phyloP scores from a whole-genome alignment of 2,888 invertebrate genomes.

The Prosopocoilus inquinatus region DNA sequence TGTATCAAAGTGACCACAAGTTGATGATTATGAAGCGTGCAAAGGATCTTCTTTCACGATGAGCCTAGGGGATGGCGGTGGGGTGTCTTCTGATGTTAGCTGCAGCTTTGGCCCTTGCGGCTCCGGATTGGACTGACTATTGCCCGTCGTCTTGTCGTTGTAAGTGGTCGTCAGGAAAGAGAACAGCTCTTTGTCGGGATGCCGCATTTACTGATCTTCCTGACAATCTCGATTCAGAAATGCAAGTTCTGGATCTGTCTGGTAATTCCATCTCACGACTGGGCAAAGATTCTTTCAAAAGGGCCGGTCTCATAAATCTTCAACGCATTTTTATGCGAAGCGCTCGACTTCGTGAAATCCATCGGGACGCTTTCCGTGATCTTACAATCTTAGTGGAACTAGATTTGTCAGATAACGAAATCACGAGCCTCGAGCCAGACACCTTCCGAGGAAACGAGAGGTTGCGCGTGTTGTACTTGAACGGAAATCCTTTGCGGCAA shows the following conservation, averaged over 20 bases:
- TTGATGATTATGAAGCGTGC: constrained; percentile 25
- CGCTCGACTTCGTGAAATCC: constrained; percentile 72
- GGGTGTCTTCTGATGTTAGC: constrained; percentile 45
- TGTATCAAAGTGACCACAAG: constrained; percentile 6
- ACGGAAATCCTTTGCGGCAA: constrained; percentile 76
- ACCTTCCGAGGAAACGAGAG: constrained; percentile 85
- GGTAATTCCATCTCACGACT: constrained; percentile 76
- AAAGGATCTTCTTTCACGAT: constrained; percentile 36
- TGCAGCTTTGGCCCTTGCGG: constrained; percentile 52
- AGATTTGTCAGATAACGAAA: constrained; percentile 80
- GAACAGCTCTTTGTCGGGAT: constrained; percentile 81
- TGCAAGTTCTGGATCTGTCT: constrained; percentile 83
- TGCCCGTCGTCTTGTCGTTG: constrained; percentile 84
- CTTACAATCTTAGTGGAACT: constrained; percentile 83
- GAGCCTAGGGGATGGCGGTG: constrained; percentile 46
- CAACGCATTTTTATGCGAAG: constrained; percentile 79
- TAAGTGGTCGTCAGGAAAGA: constrained; percentile 91
- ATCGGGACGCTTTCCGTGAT: constrained; percentile 83
- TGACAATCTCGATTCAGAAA: constrained; percentile 65
- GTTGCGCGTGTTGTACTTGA: constrained; percentile 72
- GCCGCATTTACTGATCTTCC: constrained; percentile 79
- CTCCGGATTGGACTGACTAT: constrained; percentile 78
- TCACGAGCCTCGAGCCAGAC: constrained; percentile 70
- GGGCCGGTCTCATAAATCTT: constrained; percentile 76
- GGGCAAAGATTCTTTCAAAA: constrained; percentile 75